Conservation (phyloP, 1,140 invertebrate genomes). For the Zaprionus davidi region DNA sequence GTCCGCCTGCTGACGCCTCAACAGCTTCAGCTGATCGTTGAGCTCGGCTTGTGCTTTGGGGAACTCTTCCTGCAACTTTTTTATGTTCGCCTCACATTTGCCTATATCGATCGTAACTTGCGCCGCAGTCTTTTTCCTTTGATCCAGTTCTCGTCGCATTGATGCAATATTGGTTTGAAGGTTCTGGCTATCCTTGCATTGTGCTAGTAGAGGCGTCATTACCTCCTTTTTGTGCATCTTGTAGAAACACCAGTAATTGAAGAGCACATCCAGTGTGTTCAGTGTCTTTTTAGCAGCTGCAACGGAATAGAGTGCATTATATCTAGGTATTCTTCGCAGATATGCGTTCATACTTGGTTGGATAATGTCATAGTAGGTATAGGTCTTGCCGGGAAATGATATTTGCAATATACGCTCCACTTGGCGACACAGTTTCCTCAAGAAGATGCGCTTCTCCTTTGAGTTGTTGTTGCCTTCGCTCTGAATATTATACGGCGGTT, state of each 20-base stretch:
- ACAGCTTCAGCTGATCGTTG: constrained; percentile 14
- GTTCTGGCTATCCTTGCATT: constrained; percentile 32
- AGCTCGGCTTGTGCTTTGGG: constrained; percentile 28
- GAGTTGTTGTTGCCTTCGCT: constrained; percentile 40
- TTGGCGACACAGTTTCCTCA: constrained; percentile 63
- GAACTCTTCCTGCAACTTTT: constrained; percentile 36
- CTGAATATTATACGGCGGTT: constrained; percentile 59
- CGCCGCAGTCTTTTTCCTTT: constrained; percentile 23
- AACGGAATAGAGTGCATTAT: background rate
- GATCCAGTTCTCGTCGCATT: constrained; percentile 45
- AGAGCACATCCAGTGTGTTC: constrained; percentile 52
- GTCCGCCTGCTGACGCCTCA: constrained; percentile 17
- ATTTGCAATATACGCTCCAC: constrained; percentile 67
- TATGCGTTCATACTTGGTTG: constrained; percentile 54
- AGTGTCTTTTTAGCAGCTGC: constrained; percentile 63
- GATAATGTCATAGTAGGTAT: constrained; percentile 63
- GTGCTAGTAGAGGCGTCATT: constrained; percentile 45
- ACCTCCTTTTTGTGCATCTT: constrained; percentile 64
- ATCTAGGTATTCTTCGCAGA: background rate
- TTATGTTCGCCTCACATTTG: constrained; percentile 31
- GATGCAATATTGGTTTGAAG: constrained; percentile 28
- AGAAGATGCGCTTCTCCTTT: constrained; percentile 61
- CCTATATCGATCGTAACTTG: constrained; percentile 19
- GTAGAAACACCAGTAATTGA: constrained; percentile 69
- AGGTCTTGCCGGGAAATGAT: constrained; percentile 59